A percentile compares a stretch with the other conserved stretches of the same genome.
These are phyloP conservation scores for Acanthoscelides obtectus DNA, from an alignment of 2,888 invertebrate species.

Conservation along the genomic window DNA sequence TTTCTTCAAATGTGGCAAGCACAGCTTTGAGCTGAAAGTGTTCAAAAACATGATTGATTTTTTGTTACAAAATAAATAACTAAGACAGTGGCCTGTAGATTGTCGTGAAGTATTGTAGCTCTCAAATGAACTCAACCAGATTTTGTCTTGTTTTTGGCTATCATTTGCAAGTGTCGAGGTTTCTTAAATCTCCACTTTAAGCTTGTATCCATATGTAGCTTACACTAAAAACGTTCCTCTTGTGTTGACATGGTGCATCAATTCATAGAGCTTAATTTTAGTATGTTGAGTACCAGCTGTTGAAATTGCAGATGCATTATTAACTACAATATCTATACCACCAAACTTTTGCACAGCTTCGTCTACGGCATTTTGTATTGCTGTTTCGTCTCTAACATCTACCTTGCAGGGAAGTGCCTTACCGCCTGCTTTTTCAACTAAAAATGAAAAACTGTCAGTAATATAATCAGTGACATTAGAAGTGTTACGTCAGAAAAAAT, in stretches of 20 bases:
- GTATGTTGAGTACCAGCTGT: slow-evolving; percentile 76
- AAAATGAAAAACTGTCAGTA: no score
- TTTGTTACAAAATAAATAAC: no score
- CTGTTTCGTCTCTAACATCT: slow-evolving; percentile 79
- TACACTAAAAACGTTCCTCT: slow-evolving; percentile 93
- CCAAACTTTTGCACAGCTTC: slow-evolving; percentile 81
- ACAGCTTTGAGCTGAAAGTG: slow-evolving; percentile 84
- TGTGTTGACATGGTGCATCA: slow-evolving; percentile 92
- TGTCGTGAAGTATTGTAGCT: background rate
- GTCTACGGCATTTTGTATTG: slow-evolving; percentile 67
- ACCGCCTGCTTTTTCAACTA: slow-evolving; percentile 81
- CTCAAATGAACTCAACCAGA: no score
- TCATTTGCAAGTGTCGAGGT: no score
- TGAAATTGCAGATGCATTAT: slow-evolving; percentile 94
- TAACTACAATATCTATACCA: slow-evolving; percentile 89
- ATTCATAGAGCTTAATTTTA: slow-evolving; percentile 92
- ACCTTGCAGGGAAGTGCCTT: slow-evolving; percentile 82
- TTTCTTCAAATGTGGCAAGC: slow-evolving; percentile 80
- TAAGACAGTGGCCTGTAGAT: background rate
- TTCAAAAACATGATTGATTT: slow-evolving; percentile 55
- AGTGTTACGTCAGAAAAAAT: no score
- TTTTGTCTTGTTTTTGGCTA: no score
- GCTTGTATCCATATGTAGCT: slow-evolving; percentile 59
- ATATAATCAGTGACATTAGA: no score
- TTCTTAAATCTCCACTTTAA: no score